Evolutionary conservation across 2,113 vertebrate species (phyloP).

Genomic region (Neopipo cinnamomea): DNA sequence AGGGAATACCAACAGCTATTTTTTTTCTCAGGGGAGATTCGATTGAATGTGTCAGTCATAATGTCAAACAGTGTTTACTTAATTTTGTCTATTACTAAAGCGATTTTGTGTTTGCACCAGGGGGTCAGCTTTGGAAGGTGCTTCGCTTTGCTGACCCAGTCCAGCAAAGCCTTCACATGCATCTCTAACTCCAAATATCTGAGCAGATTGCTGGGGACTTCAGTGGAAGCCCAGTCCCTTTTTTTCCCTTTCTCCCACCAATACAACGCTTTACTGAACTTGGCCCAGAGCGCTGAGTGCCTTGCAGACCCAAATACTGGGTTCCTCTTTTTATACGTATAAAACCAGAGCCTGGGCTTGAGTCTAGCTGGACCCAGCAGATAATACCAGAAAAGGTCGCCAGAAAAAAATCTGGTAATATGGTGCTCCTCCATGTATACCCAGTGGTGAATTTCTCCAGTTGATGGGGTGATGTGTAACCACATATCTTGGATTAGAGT

Average conservation of each 20-base stretch:
- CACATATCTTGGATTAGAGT: conserved; percentile 11
- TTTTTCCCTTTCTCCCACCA: neutral
- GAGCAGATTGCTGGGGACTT: neutral
- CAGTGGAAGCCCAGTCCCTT: neutral
- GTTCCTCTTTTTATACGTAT: neutral
- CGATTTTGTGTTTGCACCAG: conserved; percentile 31
- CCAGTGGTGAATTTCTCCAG: conserved; percentile 24
- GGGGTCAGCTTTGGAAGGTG: conserved; percentile 26
- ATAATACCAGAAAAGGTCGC: neutral
- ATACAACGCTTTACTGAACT: neutral
- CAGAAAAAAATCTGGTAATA: neutral
- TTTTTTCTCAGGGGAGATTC: conserved; percentile 61
- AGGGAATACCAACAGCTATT: conserved; percentile 13
- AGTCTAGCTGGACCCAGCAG: neutral
- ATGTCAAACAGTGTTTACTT: conserved; percentile 46
- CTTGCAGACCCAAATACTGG: neutral
- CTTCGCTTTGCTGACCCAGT: neutral
- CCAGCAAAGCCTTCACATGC: neutral
- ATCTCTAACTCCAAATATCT: neutral
- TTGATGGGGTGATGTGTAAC: conserved; percentile 13
- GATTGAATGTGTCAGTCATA: neutral
- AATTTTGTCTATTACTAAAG: conserved; percentile 27
- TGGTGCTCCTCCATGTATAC: conserved; percentile 18
- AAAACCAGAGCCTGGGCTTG: neutral
- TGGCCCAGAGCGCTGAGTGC: neutral